A percentile compares a stretch with the other conserved stretches of the same genome.
phyloP scores from a whole-genome alignment of 1,140 invertebrate genomes.

The Callitettix versicolor region DNA sequence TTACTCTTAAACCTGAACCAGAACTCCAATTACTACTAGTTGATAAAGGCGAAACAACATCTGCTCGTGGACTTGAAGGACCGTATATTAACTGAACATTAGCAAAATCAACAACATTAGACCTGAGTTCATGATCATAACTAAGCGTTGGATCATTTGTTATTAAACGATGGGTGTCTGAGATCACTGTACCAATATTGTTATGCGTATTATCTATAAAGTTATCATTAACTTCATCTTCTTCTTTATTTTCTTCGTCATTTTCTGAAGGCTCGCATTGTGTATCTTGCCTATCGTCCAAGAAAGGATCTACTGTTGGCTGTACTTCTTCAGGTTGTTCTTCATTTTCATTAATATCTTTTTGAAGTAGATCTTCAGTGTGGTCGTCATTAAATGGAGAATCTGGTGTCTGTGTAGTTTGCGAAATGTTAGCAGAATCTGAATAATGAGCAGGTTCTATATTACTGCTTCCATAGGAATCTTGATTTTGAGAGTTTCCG shows the following conservation, averaged over 20 bases:
- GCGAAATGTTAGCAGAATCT: neutral
- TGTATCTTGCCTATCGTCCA: neutral
- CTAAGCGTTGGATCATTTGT: neutral
- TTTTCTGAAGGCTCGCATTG: neutral
- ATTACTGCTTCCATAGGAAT: neutral
- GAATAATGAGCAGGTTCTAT: neutral
- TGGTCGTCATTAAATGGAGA: neutral
- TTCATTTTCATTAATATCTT: neutral
- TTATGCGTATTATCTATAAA: neutral
- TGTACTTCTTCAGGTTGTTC: neutral
- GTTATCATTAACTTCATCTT: constrained; percentile 3
- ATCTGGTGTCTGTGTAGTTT: constrained; percentile 6
- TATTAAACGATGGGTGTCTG: constrained; percentile 10
- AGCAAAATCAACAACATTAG: neutral
- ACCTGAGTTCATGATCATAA: constrained; percentile 1
- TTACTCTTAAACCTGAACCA: constrained; percentile 1
- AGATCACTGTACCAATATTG: constrained; percentile 15
- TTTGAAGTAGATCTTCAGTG: neutral
- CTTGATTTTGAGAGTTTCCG: neutral
- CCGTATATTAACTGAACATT: neutral
- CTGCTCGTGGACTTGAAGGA: neutral
- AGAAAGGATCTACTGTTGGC: neutral
- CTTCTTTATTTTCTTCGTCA: neutral
- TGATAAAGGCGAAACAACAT: constrained; percentile 1
- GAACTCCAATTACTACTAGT: constrained; percentile 3